A percentile compares a stretch with the other conserved stretches of the same genome.
phyloP scores from a whole-genome alignment of 2,113 vertebrate species.

The Puma concolor region DNA sequence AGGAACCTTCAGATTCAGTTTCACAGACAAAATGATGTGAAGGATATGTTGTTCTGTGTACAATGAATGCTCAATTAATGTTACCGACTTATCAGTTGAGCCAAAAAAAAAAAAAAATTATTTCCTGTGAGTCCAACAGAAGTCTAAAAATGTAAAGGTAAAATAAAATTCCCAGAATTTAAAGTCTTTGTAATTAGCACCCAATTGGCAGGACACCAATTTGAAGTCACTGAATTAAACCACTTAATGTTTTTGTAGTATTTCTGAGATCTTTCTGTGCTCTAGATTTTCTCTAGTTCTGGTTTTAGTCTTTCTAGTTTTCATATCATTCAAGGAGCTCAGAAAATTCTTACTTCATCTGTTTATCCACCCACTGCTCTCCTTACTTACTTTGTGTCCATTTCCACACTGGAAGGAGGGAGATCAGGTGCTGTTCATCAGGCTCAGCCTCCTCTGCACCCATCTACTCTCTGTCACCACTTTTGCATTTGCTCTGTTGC shows the following conservation, averaged over 20 bases:
- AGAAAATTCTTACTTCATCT: neutral
- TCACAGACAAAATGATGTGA: conserved; percentile 2
- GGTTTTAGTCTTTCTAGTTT: neutral
- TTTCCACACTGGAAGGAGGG: neutral
- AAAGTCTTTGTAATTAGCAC: conserved; percentile 11
- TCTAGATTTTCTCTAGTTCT: neutral
- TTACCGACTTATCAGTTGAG: neutral
- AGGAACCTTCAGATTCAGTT: neutral
- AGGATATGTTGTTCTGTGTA: neutral
- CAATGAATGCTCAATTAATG: neutral
- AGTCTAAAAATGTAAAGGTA: neutral
- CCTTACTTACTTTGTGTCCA: neutral
- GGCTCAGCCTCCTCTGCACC: neutral
- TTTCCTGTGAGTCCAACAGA: neutral
- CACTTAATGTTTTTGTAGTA: neutral
- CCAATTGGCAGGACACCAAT: neutral
- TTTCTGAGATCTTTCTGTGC: neutral
- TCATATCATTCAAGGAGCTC: neutral
- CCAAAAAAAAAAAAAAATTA: neutral
- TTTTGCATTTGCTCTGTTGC: neutral
- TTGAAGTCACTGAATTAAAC: conserved; percentile 20
- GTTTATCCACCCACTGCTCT: neutral
- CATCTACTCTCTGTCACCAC: neutral
- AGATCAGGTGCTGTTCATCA: fast-evolving
- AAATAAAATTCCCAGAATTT: conserved; percentile 1